A percentile compares a stretch with the other conserved stretches of the same genome.
phyloP scores from a whole-genome alignment of 2,113 vertebrate genomes.

The Hassar affinis region DNA sequence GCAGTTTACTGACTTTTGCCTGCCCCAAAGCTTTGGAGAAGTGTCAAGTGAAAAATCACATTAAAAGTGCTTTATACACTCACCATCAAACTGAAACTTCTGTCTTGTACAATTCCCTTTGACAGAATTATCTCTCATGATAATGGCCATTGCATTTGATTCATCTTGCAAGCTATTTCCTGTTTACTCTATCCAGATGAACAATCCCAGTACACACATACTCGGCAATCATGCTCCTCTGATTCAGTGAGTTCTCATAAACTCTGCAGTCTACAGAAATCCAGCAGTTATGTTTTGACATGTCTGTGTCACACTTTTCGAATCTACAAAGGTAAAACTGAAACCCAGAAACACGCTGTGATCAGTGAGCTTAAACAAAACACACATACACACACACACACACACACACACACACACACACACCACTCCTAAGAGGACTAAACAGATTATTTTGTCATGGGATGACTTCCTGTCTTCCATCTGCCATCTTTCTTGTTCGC shows the following conservation, averaged over 20 bases:
- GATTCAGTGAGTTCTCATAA: background rate
- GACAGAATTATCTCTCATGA: too few species aligned
- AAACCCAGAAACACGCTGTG: background rate
- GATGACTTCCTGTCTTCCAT: slow-evolving; percentile 21
- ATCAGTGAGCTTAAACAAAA: background rate
- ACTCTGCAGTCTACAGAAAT: too few species aligned
- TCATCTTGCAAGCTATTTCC: background rate
- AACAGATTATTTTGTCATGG: slow-evolving; percentile 34
- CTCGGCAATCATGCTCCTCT: background rate
- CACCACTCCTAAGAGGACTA: slow-evolving; percentile 17
- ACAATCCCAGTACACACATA: background rate
- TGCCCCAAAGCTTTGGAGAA: background rate
- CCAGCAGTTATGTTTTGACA: background rate
- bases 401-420: background rate
- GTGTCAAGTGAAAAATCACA: background rate
- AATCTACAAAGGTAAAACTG: background rate
- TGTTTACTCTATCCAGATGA: background rate
- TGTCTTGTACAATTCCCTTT: background rate
- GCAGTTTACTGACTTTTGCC: too few species aligned
- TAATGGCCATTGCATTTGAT: background rate
- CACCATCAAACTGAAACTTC: background rate
- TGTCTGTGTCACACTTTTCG: background rate
- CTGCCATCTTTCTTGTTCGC: slow-evolving; percentile 28
- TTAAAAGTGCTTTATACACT: background rate
- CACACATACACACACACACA: background rate